These are phyloP conservation scores for Podotricha telesiphe DNA, from an alignment of 2,888 invertebrate genomes.

Conservation along the genomic window DNA sequence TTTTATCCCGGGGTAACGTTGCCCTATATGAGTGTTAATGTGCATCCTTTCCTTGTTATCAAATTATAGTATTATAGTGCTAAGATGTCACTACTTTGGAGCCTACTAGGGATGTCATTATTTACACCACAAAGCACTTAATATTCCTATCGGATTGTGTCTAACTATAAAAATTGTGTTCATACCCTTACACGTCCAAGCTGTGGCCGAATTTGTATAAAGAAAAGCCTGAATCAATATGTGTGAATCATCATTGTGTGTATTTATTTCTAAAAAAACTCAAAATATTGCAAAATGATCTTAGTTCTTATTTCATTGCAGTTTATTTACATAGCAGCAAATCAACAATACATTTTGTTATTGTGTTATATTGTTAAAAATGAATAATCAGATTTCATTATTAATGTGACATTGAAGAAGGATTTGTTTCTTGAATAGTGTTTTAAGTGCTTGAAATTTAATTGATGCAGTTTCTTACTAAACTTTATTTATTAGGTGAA, in stretches of 20 bases:
- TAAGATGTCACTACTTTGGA: conserved; percentile 22
- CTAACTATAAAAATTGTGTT: conserved; percentile 29
- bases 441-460: background rate
- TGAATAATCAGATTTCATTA: background rate
- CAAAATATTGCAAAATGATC: background rate
- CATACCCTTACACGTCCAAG: conserved; percentile 29
- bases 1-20: conserved; percentile 67
- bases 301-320: conserved; percentile 2
- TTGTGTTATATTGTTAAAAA: background rate
- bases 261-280: background rate
- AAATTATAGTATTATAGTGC: conserved; percentile 21
- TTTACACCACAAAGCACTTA: conserved; percentile 42
- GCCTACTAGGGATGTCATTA: conserved; percentile 36
- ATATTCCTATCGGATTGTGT: conserved; percentile 38
- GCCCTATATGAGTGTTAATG: conserved; percentile 55
- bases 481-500: background rate
- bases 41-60: conserved; percentile 40
- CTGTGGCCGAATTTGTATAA: conserved; percentile 52
- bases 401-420: background rate
- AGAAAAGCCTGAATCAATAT: conserved; percentile 50
- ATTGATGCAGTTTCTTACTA: background rate
- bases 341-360: background rate
- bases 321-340: conserved; percentile 13
- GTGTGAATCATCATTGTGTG: conserved; percentile 38
- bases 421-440: background rate